Evolutionary conservation across 1,140 invertebrate species (phyloP), one percentile per base, ranked within the genome.

Genomic region (Drosophila auraria): DNA sequence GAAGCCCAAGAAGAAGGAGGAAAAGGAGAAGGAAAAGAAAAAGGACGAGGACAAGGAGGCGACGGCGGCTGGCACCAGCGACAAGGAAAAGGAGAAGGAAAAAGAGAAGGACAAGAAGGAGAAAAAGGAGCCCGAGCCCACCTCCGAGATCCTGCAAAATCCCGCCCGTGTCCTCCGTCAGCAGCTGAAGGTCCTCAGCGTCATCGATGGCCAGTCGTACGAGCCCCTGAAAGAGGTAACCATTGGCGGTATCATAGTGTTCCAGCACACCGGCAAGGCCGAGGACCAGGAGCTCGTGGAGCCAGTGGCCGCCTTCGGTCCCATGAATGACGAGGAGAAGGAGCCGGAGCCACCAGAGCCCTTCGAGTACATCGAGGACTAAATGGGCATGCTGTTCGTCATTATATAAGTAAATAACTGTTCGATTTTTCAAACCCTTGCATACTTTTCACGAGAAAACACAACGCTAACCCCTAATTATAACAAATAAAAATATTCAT

Each of bases 331-430:
- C 78, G 98, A 99, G 87, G 91, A 87, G 33, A 98, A 98, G 86
- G 98, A 99, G 94, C 98, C 98, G 3, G 98, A 99, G 92, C 97
- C 98, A 45, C 98, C 98, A 83, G 98, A 99, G 94, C 98, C 98
- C 78, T 99, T 99, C 93, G 98, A 99, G 94, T 99, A 97, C 93
- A 96, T 95, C 76, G 98, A 98, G 92, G 96, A 97, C 93, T 97
- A 95, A 95, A 92, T 92, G 90, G 86, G 80, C 82, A 81, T 89
- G 84, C 80, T 89, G 64, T 89, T 89, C 36, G 84, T 89, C 84
- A 89, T 89, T 70, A 87, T 87, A 73, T 89, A 84, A 89, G 78
- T 69, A 64, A 78, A 15, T 9, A 38, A 30, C 27, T 62, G 66
- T 89, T 81, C 47, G 62, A 73, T 83, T 87, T 56, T 68, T 78